phyloP scores from a whole-genome alignment of 2,797 vertebrate genomes.

The Macropodus opercularis region DNA sequence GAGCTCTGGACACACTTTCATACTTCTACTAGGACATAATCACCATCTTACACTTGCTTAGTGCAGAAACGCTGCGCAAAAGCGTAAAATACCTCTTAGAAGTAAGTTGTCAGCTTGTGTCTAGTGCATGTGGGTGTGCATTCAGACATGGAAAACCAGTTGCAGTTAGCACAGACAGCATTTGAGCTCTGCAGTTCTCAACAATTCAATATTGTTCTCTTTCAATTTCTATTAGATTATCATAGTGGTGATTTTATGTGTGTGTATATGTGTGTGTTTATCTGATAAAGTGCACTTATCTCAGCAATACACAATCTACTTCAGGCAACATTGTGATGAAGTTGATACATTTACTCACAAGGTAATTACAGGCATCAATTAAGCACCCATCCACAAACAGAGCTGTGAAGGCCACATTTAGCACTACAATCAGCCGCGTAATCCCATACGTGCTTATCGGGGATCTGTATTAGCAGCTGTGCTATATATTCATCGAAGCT shows the following conservation, averaged over 20 bases:
- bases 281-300: neutral
- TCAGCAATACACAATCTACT: slow-evolving; percentile 7
- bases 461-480: slow-evolving; percentile 48
- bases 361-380: slow-evolving; percentile 52
- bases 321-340: slow-evolving; percentile 41
- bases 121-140: neutral
- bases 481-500: slow-evolving; percentile 40
- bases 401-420: slow-evolving; percentile 23
- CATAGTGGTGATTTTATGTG: neutral
- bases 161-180: slow-evolving; percentile 24
- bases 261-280: neutral
- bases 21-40: slow-evolving; percentile 6
- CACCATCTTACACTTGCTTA: neutral
- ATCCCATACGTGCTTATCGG: slow-evolving; percentile 30
- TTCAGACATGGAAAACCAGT: slow-evolving; percentile 15
- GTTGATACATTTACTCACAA: slow-evolving; percentile 38
- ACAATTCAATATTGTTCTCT: neutral
- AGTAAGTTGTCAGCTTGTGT: slow-evolving; percentile 7
- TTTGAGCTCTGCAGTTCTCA: slow-evolving; percentile 11
- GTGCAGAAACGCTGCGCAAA: neutral
- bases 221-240: slow-evolving; percentile 9
- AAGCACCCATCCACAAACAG: slow-evolving; percentile 44
- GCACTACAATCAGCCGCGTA: slow-evolving; percentile 25
- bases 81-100: slow-evolving; percentile 10
- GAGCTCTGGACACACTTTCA: slow-evolving; percentile 23